A percentile compares a stretch with the other conserved stretches of the same genome.
Evolutionary conservation across 92 coral and sea anemone species (phyloP).

Genomic region (Porites lobata): DNA sequence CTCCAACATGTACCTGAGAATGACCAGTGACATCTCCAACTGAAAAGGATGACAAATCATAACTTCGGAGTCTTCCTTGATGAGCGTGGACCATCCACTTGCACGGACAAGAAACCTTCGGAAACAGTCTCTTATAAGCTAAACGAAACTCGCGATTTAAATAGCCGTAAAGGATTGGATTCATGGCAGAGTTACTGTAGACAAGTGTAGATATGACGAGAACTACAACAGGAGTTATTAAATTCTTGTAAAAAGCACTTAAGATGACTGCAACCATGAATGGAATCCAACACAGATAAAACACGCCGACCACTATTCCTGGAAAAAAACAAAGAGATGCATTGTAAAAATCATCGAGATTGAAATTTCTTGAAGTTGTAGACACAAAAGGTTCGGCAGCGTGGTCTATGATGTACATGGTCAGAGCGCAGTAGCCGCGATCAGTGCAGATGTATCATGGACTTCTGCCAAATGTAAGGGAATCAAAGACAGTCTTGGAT

Average conservation of each 20-base stretch:
- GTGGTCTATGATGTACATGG: too few species aligned
- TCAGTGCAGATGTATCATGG: too few species aligned
- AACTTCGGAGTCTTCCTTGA: neutral
- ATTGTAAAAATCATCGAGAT: neutral
- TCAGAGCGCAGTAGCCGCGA: too few species aligned
- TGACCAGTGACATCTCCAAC: neutral
- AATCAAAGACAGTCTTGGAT: too few species aligned
- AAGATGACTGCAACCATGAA: constrained; percentile 65
- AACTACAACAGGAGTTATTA: constrained; percentile 45
- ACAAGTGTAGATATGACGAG: constrained; percentile 57
- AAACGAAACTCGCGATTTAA: constrained; percentile 66
- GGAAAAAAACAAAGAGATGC: neutral
- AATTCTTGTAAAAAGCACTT: constrained; percentile 51
- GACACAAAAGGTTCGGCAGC: too few species aligned
- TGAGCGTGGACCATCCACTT: neutral
- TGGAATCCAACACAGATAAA: constrained; percentile 72
- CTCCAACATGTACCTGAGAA: neutral
- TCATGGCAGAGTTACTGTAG: constrained; percentile 65
- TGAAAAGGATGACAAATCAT: constrained; percentile 17
- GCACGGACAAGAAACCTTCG: constrained; percentile 1
- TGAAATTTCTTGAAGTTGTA: neutral
- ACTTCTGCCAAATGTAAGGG: too few species aligned
- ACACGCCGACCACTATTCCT: constrained; percentile 68
- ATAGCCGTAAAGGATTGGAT: constrained; percentile 70
- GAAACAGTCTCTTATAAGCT: constrained; percentile 62